These are phyloP conservation scores for Cantharis nigra DNA, from an alignment of 2,888 invertebrate genomes.

Conservation along the genomic window DNA sequence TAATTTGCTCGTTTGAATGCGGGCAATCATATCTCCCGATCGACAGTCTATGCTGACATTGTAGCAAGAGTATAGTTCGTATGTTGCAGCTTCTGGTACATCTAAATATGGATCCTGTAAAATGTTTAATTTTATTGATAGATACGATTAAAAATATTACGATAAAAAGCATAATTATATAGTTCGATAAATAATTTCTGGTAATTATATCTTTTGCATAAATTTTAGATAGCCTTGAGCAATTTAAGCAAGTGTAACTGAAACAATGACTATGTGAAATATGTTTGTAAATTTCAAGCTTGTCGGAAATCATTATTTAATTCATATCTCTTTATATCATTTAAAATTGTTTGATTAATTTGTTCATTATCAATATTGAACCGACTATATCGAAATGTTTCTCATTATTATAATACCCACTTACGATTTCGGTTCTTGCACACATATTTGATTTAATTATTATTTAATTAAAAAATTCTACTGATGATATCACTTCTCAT, in stretches of 20 bases:
- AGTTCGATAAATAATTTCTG: background rate
- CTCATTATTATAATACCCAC: background rate
- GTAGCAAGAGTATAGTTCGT: conserved; percentile 91
- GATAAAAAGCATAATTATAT: background rate
- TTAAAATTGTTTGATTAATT: background rate
- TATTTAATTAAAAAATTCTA: background rate
- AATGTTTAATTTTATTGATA: background rate
- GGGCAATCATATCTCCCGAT: conserved; percentile 90
- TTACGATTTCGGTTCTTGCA: background rate
- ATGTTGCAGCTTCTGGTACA: conserved; percentile 89
- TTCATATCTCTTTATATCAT: background rate
- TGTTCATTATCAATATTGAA: background rate
- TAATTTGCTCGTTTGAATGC: conserved; percentile 87
- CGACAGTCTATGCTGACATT: conserved; percentile 93
- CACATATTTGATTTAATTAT: background rate
- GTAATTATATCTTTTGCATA: background rate
- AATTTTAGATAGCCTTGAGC: background rate
- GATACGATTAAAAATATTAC: conserved; percentile 34
- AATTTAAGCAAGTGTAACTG: background rate
- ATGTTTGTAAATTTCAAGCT: background rate
- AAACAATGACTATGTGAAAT: background rate
- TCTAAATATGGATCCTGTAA: conserved; percentile 83
- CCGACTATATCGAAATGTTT: background rate
- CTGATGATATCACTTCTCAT: background rate
- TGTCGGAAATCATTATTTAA: background rate